Base-by-base conservation (phyloP, 2,888 invertebrate genomes). In the Drosophila vallismaia region DNA sequence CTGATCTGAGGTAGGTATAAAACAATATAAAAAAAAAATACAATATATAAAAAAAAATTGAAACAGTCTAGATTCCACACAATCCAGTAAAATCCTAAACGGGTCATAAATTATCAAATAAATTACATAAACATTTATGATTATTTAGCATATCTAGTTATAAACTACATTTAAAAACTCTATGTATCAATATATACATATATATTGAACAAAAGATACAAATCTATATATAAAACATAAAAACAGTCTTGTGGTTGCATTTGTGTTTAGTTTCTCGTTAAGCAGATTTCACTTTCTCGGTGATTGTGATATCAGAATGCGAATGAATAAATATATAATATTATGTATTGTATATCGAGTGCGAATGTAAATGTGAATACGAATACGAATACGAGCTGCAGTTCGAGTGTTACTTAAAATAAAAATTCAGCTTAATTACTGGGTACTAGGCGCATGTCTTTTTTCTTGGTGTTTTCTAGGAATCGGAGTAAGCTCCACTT, bases 211-310 rank as follows among this genome's bases (percentile, higher is more conserved):
- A 57, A 66, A 51, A 71, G 14, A 42, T 42, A 29, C 26, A 10
- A n/a, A n/a, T n/a, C n/a, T 51, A 38, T 49, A 44, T 45, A 50
- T 51, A 67, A 54, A 71, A 69, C 38, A 62, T 71, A 71, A 86
- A 86, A 90, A 89, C 91, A 90, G 91, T 90, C 91, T 90, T 89
- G 88, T 89, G 85, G 90, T 90, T 90, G 88, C 90, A 90, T 90
- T 90, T 91, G 88, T 90, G 89, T 89, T 75, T 84, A 87, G 74
- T 86, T 84, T 77, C 77, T 78, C 79, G 70, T 74, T 58, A 58
- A 76, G 79, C 85, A 68, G 78, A 69, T 70, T 63, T 70, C 70
- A 71, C 9, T 42, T 55, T 54, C 40, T 46, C 24, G 38, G 45
- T 59, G 57, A 59, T 59, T 59, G 36, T 72, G 40, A 67, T 79